Conservation (phyloP, 1,140 invertebrate genomes). For the Rhagoletis pomonella region DNA sequence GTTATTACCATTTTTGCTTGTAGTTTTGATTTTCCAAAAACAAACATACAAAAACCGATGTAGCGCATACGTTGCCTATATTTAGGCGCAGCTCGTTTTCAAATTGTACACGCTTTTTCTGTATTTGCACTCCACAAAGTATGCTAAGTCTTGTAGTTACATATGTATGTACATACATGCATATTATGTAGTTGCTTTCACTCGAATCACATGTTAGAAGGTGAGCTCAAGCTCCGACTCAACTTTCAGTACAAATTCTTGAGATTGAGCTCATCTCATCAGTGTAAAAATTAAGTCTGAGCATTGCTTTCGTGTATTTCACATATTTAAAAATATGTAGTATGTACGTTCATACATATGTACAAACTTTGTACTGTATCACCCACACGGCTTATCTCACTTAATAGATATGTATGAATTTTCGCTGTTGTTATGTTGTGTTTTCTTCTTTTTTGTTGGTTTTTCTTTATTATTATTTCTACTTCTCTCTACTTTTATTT, state of each 20-base stretch:
- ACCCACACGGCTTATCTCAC: neutral
- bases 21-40: neutral
- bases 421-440: slow-evolving; percentile 9
- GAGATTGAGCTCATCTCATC: too few relatives aligned
- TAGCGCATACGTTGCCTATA: neutral
- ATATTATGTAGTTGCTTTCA: neutral
- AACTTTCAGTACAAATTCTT: neutral
- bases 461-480: slow-evolving; percentile 32
- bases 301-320: neutral
- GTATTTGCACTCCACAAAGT: too few relatives aligned
- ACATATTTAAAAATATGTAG: neutral
- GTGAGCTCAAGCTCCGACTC: too few relatives aligned
- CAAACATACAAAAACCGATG: neutral
- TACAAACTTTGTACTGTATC: neutral
- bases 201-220: too few relatives aligned
- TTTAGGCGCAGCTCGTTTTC: neutral
- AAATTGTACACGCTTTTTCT: neutral
- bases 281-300: too few relatives aligned
- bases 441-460: neutral
- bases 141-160: too few relatives aligned
- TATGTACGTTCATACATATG: neutral
- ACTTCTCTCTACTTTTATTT: slow-evolving; percentile 36
- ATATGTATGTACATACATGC: neutral
- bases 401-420: neutral
- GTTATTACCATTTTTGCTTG: neutral